phyloP scores from a whole-genome alignment of 2,888 invertebrate species.

The Ectropis crepuscularia region DNA sequence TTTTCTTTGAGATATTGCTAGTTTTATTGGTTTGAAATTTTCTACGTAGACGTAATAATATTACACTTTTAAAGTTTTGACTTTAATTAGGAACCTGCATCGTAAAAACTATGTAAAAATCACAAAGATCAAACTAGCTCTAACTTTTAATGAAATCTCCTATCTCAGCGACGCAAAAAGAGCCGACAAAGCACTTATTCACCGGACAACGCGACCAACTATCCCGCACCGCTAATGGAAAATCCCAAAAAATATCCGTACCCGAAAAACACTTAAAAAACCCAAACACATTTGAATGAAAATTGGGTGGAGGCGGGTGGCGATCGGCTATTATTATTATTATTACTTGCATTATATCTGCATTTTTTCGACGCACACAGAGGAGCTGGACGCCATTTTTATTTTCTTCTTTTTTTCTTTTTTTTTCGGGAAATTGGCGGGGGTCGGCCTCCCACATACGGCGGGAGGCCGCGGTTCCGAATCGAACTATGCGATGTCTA shows the following conservation, averaged over 20 bases:
- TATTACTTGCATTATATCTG: constrained; percentile 84
- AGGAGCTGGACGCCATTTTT: constrained; percentile 74
- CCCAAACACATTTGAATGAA: constrained; percentile 82
- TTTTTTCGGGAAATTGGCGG: constrained; percentile 74
- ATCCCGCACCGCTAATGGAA: constrained; percentile 78
- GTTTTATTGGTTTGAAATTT: neutral
- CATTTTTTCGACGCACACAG: constrained; percentile 81
- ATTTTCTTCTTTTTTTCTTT: constrained; percentile 76
- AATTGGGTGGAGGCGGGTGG: constrained; percentile 76
- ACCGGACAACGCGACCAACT: constrained; percentile 63
- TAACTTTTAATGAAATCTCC: constrained; percentile 65
- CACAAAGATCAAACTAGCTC: constrained; percentile 32
- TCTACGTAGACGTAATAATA: too few species aligned
- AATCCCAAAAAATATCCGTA: constrained; percentile 80
- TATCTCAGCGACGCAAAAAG: constrained; percentile 55
- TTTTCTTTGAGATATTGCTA: neutral
- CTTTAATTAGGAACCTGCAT: too few species aligned
- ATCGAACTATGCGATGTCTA: constrained; percentile 83
- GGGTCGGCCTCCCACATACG: constrained; percentile 62
- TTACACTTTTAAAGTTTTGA: too few species aligned
- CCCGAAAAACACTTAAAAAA: constrained; percentile 74
- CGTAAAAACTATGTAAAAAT: neutral
- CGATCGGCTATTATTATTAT: constrained; percentile 84
- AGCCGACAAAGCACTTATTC: constrained; percentile 61
- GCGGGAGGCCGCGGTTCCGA: constrained; percentile 41